Conservation (phyloP, 2,797 vertebrate genomes). For the Thamnophis elegans region DNA sequence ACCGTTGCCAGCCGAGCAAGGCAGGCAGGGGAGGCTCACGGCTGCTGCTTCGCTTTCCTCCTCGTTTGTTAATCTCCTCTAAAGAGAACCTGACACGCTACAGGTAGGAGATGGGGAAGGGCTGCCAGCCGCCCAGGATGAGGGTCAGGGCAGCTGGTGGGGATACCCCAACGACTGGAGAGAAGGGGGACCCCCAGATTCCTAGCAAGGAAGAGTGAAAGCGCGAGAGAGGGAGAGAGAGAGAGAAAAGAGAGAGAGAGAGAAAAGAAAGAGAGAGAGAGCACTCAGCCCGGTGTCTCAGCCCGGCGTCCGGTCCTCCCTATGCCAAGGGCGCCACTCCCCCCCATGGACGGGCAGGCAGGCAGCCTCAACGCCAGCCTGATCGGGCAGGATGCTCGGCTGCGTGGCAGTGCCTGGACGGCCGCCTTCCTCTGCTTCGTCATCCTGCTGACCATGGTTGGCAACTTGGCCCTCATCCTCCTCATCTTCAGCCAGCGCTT, state of each 20-base stretch:
- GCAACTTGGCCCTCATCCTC: conserved; percentile 88
- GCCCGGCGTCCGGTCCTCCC: not conserved
- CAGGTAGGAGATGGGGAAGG: not conserved
- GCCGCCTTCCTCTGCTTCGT: conserved; percentile 85
- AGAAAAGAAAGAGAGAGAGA: too few species aligned
- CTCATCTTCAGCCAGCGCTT: conserved; percentile 91
- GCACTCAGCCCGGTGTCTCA: not conserved
- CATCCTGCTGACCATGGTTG: conserved; percentile 84
- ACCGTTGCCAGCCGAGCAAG: not conserved
- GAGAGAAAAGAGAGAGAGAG: not conserved
- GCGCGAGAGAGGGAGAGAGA: not conserved
- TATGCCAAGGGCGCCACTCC: not conserved
- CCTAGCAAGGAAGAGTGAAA: conserved; percentile 11
- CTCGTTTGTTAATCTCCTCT: rapidly evolving
- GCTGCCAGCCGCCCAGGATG: rapidly evolving
- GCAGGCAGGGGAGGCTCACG: rapidly evolving
- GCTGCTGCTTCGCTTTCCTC: not conserved
- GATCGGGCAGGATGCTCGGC: conserved; percentile 35
- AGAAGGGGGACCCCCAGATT: not conserved
- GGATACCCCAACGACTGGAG: not conserved
- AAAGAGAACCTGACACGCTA: not conserved
- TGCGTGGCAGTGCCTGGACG: conserved; percentile 82
- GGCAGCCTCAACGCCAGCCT: conserved; percentile 47
- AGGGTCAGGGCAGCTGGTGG: rapidly evolving
- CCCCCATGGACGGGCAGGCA: conserved; percentile 57